A percentile compares a stretch with the other conserved stretches of the same genome.
phyloP scores from a whole-genome alignment of 2,113 vertebrate species.

The Callaeas wilsoni region DNA sequence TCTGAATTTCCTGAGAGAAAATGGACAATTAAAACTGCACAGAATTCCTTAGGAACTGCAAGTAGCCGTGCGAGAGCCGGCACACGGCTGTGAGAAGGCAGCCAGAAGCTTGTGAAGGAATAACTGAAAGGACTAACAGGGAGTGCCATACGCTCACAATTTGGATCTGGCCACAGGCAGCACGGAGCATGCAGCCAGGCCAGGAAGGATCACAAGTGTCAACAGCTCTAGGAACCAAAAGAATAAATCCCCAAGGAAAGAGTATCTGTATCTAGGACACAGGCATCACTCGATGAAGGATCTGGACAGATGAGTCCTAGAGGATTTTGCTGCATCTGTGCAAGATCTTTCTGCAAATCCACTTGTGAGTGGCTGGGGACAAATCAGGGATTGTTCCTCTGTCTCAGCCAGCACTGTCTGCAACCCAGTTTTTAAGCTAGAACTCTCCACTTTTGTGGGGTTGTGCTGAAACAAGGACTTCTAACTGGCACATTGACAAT shows the following conservation, averaged over 20 bases:
- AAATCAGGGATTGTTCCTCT: neutral
- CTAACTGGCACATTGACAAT: neutral
- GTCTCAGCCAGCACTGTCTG: neutral
- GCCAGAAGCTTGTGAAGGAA: neutral
- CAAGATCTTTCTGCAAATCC: neutral
- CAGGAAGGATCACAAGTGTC: neutral
- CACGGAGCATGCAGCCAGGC: neutral
- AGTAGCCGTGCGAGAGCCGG: rapidly evolving
- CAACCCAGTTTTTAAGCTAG: neutral
- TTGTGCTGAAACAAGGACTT: neutral
- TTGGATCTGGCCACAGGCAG: neutral
- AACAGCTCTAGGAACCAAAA: neutral
- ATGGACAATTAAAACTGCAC: neutral
- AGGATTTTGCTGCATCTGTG: neutral
- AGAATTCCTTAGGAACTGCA: neutral
- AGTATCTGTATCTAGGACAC: neutral
- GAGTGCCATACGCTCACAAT: neutral
- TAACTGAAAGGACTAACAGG: neutral
- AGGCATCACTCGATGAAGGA: neutral
- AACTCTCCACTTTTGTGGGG: neutral
- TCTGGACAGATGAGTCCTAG: neutral
- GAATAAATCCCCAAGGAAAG: neutral
- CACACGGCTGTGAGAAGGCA: neutral
- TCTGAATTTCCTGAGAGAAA: neutral
- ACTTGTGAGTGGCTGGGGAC: neutral